Evolutionary conservation across 2,113 vertebrate species (phyloP).

Genomic region (Dasyurus viverrinus): DNA sequence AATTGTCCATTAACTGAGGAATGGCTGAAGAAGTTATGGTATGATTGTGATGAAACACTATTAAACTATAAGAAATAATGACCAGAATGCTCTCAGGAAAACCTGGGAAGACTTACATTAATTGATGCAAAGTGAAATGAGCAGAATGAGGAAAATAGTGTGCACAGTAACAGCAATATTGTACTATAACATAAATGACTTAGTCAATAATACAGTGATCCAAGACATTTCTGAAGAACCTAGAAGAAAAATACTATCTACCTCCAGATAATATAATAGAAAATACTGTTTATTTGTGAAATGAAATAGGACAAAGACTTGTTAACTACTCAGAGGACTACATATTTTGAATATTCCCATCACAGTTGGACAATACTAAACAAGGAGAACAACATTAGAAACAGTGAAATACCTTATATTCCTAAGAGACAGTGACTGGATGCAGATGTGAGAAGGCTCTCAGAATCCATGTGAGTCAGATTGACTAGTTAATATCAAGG

Average conservation of each 20-base stretch:
- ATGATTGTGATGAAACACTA: background rate
- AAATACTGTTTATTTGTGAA: background rate
- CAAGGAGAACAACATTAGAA: background rate
- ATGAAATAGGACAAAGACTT: background rate
- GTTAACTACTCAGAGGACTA: background rate
- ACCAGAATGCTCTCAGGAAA: background rate
- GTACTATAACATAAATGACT: background rate
- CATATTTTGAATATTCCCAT: background rate
- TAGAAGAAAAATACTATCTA: background rate
- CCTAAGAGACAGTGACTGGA: background rate
- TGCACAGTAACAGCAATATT: background rate
- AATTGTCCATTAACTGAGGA: background rate
- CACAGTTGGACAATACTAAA: background rate
- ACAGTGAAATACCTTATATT: background rate
- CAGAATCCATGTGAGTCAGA: background rate
- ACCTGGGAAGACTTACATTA: background rate
- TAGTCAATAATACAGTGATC: background rate
- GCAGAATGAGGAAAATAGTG: background rate
- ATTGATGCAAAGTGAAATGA: background rate
- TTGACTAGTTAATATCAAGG: background rate
- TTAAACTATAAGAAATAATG: background rate
- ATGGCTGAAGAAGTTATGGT: background rate
- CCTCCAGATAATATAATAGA: background rate
- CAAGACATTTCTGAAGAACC: background rate
- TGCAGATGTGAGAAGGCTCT: background rate